A percentile compares a stretch with the other conserved stretches of the same genome.
phyloP scores from a whole-genome alignment of 2,888 invertebrate genomes.

The Eretmocerus hayati region DNA sequence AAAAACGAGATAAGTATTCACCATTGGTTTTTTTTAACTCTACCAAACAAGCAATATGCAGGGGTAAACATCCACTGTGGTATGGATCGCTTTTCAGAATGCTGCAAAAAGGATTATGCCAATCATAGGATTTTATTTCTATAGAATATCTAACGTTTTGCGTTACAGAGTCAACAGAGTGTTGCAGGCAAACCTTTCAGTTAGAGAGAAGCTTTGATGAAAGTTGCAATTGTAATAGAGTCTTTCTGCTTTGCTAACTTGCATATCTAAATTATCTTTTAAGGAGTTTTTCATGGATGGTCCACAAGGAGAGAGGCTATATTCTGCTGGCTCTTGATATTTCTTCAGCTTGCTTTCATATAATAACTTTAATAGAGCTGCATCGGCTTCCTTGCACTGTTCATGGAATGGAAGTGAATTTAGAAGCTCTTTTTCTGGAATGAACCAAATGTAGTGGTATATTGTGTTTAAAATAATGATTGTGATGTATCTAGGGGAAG shows the following conservation, averaged over 20 bases:
- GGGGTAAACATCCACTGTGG: slow-evolving; percentile 68
- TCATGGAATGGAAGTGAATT: slow-evolving; percentile 58
- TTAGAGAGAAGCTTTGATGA: slow-evolving; percentile 62
- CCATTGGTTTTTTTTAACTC: slow-evolving; percentile 73
- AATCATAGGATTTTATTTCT: too few species aligned
- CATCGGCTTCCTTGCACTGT: slow-evolving; percentile 57
- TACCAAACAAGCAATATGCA: slow-evolving; percentile 75
- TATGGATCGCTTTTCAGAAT: slow-evolving; percentile 73
- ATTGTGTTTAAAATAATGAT: slow-evolving; percentile 5
- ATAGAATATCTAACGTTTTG: too few species aligned
- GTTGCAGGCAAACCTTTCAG: slow-evolving; percentile 57
- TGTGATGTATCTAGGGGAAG: too few species aligned
- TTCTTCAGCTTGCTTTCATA: slow-evolving; percentile 83
- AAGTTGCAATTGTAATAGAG: slow-evolving; percentile 81
- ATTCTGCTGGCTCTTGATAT: slow-evolving; percentile 61
- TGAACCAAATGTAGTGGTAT: slow-evolving; percentile 11
- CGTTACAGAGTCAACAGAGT: too few species aligned
- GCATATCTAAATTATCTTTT: slow-evolving; percentile 64
- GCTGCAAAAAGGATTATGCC: slow-evolving; percentile 40
- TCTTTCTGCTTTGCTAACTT: slow-evolving; percentile 69
- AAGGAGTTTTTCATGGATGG: slow-evolving; percentile 44
- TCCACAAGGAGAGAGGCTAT: slow-evolving; percentile 32
- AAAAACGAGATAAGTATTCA: too few species aligned
- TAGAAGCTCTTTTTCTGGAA: slow-evolving; percentile 62
- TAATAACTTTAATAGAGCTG: slow-evolving; percentile 64